A percentile compares a stretch with the other conserved stretches of the same genome.
phyloP scores from a whole-genome alignment of 1,140 invertebrate species.

The Dendrolimus punctatus region DNA sequence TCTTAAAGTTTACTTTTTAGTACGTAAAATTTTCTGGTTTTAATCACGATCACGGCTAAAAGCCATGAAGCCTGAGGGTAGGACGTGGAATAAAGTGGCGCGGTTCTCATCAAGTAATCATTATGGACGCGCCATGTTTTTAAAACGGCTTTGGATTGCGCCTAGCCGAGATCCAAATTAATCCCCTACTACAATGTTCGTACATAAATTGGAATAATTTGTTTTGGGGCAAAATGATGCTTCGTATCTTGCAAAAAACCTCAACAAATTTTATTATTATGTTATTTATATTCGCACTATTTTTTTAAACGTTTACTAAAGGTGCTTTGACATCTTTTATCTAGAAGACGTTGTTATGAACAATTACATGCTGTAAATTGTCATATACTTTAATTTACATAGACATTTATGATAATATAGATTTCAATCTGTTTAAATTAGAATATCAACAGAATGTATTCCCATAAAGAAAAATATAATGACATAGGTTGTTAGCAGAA shows the following conservation, averaged over 20 bases:
- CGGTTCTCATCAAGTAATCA: slow-evolving; percentile 55
- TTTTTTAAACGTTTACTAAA: too few species aligned
- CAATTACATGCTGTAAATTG: too few species aligned
- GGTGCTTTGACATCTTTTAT: too few species aligned
- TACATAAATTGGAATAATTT: slow-evolving; percentile 49
- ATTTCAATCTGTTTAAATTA: too few species aligned
- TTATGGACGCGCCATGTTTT: slow-evolving; percentile 65
- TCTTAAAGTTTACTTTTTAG: slow-evolving; percentile 1
- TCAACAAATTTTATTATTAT: slow-evolving; percentile 34
- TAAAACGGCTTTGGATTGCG: slow-evolving; percentile 58
- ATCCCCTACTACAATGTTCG: slow-evolving; percentile 55
- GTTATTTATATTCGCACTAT: too few species aligned
- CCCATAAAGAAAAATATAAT: too few species aligned
- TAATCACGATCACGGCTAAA: slow-evolving; percentile 7
- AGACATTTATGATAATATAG: too few species aligned
- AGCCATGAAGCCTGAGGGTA: slow-evolving; percentile 3
- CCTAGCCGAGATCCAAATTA: slow-evolving; percentile 53
- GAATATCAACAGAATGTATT: too few species aligned
- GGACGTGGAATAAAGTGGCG: slow-evolving; percentile 29
- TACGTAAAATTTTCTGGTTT: not conserved
- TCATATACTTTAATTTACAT: too few species aligned
- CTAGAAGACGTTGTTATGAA: too few species aligned
- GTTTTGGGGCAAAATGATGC: slow-evolving; percentile 32
- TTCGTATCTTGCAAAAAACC: slow-evolving; percentile 36
- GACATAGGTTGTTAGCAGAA: too few species aligned